These are phyloP conservation scores for Gymnocheta viridis DNA, from an alignment of 2,888 invertebrate genomes.

Conservation along the genomic window DNA sequence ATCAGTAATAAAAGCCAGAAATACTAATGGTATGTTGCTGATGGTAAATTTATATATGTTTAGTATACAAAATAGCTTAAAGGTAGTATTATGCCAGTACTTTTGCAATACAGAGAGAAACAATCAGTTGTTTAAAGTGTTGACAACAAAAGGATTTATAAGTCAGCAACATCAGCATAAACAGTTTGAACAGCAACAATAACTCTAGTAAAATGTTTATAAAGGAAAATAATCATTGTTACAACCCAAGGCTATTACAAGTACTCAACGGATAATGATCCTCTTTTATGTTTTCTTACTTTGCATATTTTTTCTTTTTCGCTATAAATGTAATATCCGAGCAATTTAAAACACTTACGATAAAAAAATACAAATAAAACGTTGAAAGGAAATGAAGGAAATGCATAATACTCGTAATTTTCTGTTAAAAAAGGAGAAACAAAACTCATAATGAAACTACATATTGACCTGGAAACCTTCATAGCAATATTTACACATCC, in stretches of 20 bases:
- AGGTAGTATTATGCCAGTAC: constrained; percentile 35
- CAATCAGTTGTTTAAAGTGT: constrained; percentile 60
- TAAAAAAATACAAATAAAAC: constrained; percentile 5
- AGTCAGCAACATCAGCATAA: constrained; percentile 34
- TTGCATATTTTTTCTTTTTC: constrained; percentile 20
- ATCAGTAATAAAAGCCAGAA: background rate
- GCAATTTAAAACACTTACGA: constrained; percentile 49
- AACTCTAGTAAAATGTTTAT: constrained; percentile 5
- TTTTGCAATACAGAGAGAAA: constrained; percentile 8
- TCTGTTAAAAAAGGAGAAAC: constrained; percentile 5
- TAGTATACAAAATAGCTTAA: constrained; percentile 53
- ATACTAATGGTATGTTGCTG: constrained; percentile 9
- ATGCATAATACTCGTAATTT: constrained; percentile 38
- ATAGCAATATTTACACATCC: constrained; percentile 39
- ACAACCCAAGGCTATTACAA: constrained; percentile 50
- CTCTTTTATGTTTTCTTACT: constrained; percentile 19
- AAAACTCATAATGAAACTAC: constrained; percentile 16
- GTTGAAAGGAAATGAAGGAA: constrained; percentile 33
- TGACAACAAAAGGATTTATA: constrained; percentile 67
- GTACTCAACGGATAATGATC: constrained; percentile 42
- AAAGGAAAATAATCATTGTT: constrained; percentile 59
- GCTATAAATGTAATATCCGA: constrained; percentile 48
- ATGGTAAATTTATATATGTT: constrained; percentile 23
- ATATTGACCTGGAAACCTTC: constrained; percentile 58
- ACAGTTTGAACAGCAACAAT: constrained; percentile 10